phyloP scores from a whole-genome alignment of 2,797 vertebrate genomes.

The Myotis vivesi region DNA sequence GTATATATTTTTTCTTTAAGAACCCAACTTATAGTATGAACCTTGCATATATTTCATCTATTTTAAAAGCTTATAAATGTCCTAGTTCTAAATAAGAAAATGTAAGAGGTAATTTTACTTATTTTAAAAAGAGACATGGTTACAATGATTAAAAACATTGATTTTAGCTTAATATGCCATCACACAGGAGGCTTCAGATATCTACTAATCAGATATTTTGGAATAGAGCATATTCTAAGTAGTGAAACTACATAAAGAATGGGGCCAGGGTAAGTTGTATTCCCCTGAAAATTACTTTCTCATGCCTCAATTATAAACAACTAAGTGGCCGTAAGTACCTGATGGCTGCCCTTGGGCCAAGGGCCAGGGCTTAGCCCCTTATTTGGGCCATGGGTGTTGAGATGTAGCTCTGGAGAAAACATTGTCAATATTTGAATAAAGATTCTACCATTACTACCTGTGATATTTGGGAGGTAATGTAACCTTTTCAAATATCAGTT shows the following conservation, averaged over 20 bases:
- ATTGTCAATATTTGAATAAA: background rate
- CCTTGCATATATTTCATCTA: background rate
- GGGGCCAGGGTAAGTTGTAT: background rate
- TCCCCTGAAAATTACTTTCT: background rate
- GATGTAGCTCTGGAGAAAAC: background rate
- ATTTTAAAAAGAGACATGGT: background rate
- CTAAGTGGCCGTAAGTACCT: background rate
- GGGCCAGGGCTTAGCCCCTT: background rate
- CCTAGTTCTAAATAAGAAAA: background rate
- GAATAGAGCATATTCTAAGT: constrained; percentile 8
- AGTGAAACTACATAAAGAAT: background rate
- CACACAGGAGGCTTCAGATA: constrained; percentile 41
- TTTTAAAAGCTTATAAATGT: background rate
- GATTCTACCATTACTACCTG: background rate
- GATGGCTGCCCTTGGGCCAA: background rate
- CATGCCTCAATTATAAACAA: background rate
- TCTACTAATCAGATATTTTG: constrained; percentile 31
- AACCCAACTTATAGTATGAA: background rate
- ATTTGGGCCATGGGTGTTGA: background rate
- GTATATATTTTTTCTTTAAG: background rate
- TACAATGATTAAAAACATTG: constrained; percentile 38
- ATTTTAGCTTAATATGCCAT: constrained; percentile 56
- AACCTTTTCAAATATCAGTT: background rate
- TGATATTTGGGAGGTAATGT: background rate
- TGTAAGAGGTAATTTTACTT: background rate